Evolutionary conservation across 2,888 invertebrate species (phyloP).

Genomic region (Eupithecia inturbata): DNA sequence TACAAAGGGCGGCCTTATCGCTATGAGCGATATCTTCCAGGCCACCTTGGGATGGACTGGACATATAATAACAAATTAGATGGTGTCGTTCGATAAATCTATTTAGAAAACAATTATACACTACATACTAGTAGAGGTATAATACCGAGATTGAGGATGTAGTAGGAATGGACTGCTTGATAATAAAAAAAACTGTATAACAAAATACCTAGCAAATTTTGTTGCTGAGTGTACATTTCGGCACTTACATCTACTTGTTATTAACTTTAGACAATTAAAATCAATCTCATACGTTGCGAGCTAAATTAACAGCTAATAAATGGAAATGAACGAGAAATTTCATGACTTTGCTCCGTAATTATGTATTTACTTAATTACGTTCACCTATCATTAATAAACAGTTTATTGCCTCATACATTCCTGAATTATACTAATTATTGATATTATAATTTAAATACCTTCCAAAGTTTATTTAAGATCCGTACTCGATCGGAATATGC

Average conservation of each 20-base stretch:
- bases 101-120: too few relatives aligned
- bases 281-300: conserved; percentile 39
- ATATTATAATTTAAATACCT: conserved; percentile 2
- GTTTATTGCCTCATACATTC: conserved; percentile 23
- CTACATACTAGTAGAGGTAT: too few relatives aligned
- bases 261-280: conserved; percentile 37
- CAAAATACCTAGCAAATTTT: too few relatives aligned
- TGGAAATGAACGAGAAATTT: conserved; percentile 33
- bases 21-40: too few relatives aligned
- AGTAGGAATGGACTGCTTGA: too few relatives aligned
- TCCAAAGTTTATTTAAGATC: background rate
- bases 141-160: too few relatives aligned
- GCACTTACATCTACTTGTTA: conserved; percentile 1
- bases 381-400: conserved; percentile 14
- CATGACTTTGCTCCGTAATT: conserved; percentile 34
- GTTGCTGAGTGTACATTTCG: background rate
- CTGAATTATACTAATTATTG: conserved; percentile 10
- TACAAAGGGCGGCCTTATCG: too few relatives aligned
- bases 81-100: too few relatives aligned
- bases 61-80: too few relatives aligned
- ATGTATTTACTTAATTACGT: conserved; percentile 25
- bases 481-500: background rate
- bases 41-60: too few relatives aligned
- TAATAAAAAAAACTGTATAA: too few relatives aligned
- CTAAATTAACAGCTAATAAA: conserved; percentile 39